Evolutionary conservation across 2,113 vertebrate species (phyloP).

Genomic region (Mus spicilegus): DNA sequence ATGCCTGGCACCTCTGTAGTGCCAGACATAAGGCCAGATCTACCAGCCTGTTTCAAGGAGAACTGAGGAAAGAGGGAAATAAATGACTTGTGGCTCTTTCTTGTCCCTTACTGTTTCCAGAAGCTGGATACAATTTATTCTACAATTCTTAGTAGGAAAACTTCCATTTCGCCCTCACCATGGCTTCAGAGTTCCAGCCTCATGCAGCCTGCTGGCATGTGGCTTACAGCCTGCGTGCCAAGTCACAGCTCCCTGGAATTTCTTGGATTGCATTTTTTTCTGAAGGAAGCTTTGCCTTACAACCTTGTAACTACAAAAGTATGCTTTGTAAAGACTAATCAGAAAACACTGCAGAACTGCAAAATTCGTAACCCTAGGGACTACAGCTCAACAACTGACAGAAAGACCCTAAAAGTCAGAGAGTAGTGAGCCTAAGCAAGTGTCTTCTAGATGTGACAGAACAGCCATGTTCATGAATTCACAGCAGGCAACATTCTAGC

Average conservation of each 20-base stretch:
- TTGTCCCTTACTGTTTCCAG: not conserved
- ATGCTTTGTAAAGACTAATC: slow-evolving; percentile 1
- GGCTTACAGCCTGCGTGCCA: not conserved
- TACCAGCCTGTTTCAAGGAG: not conserved
- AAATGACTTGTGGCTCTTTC: not conserved
- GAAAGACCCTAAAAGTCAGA: not conserved
- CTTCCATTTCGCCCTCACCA: not conserved
- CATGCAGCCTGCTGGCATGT: not conserved
- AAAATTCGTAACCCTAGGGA: not conserved
- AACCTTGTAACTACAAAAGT: not conserved
- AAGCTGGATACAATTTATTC: slow-evolving; percentile 9
- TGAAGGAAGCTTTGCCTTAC: not conserved
- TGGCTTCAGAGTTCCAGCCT: not conserved
- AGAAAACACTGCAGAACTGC: slow-evolving; percentile 31
- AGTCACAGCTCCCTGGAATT: not conserved
- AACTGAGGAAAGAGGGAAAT: not conserved
- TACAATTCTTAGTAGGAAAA: slow-evolving; percentile 18
- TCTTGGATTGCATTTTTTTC: slow-evolving; percentile 12
- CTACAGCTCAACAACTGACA: not conserved
- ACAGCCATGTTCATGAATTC: not conserved
- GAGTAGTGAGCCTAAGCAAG: not conserved
- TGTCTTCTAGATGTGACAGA: not conserved
- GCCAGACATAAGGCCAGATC: not conserved
- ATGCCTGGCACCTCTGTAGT: not conserved
- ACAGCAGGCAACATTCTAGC: not conserved